phyloP scores from a whole-genome alignment of 2,113 vertebrate genomes.

The Sporophila hypoxantha region DNA sequence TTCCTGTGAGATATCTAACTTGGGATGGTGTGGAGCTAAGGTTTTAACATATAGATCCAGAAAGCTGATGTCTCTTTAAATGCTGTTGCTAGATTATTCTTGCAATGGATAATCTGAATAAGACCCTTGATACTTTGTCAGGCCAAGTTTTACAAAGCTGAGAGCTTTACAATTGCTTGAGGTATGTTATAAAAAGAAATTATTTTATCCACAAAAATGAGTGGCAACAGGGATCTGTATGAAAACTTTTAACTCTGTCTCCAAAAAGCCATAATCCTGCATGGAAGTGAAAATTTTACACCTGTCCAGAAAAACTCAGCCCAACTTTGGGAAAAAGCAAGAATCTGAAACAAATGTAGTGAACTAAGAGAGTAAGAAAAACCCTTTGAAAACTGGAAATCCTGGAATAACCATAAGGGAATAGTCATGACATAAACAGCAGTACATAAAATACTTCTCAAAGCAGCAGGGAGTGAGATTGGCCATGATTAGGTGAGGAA shows the following conservation, averaged over 20 bases:
- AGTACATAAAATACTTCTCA: background rate
- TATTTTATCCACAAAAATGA: background rate
- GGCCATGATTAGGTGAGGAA: background rate
- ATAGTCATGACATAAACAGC: background rate
- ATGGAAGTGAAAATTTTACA: background rate
- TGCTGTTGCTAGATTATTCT: background rate
- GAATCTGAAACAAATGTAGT: background rate
- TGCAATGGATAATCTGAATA: background rate
- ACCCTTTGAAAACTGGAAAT: background rate
- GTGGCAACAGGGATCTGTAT: background rate
- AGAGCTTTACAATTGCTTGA: background rate
- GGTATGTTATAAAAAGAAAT: background rate
- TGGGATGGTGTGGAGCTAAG: accelerated
- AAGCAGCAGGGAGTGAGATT: background rate
- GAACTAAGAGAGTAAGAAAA: background rate
- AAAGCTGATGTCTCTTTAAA: background rate
- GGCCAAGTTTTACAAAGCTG: background rate
- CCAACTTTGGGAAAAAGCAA: background rate
- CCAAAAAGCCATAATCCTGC: background rate
- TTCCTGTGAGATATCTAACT: background rate
- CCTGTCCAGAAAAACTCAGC: background rate
- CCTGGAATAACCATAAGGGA: background rate
- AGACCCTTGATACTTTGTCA: background rate
- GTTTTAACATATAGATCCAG: background rate
- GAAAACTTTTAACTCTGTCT: background rate